Percentiles rank a stretch among this genome's conserved stretches.
These are phyloP conservation scores for Diadumene lineata DNA, from an alignment of 92 coral and sea anemone genomes.

Conservation along the genomic window DNA sequence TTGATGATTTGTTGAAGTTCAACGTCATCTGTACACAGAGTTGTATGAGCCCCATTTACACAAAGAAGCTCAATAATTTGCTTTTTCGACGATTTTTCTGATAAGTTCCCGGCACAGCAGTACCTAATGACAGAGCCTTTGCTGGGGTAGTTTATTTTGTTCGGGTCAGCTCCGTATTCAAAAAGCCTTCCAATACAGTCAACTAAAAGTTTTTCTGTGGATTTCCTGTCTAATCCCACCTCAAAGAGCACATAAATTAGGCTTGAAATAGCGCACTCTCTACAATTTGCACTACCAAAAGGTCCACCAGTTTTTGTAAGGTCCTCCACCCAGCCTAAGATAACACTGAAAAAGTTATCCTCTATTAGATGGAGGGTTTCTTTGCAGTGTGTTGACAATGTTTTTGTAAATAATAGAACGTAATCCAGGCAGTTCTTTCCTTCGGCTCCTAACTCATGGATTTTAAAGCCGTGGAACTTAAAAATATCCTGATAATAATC, in stretches of 20 bases:
- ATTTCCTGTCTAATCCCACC: neutral
- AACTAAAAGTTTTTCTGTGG: neutral
- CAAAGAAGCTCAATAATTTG: constrained; percentile 21
- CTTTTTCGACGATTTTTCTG: neutral
- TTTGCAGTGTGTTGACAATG: neutral
- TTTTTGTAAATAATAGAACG: neutral
- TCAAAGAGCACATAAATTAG: constrained; percentile 4
- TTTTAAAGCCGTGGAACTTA: neutral
- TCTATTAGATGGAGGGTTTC: neutral
- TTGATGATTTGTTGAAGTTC: neutral
- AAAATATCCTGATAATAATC: neutral
- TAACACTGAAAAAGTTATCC: neutral
- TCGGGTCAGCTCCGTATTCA: constrained; percentile 27
- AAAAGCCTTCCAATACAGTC: constrained; percentile 8
- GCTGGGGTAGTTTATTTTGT: neutral
- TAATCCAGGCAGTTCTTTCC: constrained; percentile 17
- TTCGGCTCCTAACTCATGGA: neutral
- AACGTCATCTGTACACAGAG: neutral
- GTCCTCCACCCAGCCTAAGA: neutral
- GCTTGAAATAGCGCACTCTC: neutral
- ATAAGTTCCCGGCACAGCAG: neutral
- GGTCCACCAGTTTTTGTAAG: neutral
- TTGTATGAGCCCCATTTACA: constrained; percentile 48
- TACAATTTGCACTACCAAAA: neutral
- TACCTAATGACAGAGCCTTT: constrained; percentile 8